phyloP scores from a whole-genome alignment of 2,888 invertebrate species.

The Suillia variegata region DNA sequence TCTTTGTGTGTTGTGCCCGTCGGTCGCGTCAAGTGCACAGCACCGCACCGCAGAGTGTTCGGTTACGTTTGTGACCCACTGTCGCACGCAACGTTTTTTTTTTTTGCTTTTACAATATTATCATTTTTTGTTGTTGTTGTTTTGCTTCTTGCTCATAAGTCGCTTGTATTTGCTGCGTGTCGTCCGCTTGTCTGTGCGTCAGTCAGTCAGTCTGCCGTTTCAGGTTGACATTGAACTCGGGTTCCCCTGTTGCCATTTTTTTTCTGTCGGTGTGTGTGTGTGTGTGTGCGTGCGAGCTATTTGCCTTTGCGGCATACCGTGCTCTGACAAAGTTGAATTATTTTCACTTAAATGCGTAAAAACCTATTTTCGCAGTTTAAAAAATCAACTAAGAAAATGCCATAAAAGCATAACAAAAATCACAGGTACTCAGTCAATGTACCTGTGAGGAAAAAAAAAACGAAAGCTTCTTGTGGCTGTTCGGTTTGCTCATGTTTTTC shows the following conservation, averaged over 20 bases:
- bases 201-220: slow-evolving; percentile 24
- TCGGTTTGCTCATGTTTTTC: slow-evolving; percentile 9
- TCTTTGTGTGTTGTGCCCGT: not conserved
- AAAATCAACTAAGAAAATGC: slow-evolving; percentile 15
- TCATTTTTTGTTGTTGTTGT: no score
- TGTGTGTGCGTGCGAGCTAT: not conserved
- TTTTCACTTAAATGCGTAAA: slow-evolving; percentile 34
- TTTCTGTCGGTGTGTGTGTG: not conserved
- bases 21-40: not conserved
- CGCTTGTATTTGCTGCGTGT: not conserved
- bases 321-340: slow-evolving; percentile 31
- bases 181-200: not conserved
- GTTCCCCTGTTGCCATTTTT: slow-evolving; percentile 8
- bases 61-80: slow-evolving; percentile 1
- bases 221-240: slow-evolving; percentile 33
- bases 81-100: not conserved
- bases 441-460: slow-evolving; percentile 12
- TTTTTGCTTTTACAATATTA: no score
- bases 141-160: not conserved
- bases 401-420: slow-evolving; percentile 12
- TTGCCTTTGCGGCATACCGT: not conserved
- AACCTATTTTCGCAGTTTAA: slow-evolving; percentile 23
- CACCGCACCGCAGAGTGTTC: no score
- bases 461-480: not conserved
- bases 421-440: no score